Evolutionary conservation across 2,113 vertebrate species (phyloP).

Genomic region (Rhodinocichla rosea): DNA sequence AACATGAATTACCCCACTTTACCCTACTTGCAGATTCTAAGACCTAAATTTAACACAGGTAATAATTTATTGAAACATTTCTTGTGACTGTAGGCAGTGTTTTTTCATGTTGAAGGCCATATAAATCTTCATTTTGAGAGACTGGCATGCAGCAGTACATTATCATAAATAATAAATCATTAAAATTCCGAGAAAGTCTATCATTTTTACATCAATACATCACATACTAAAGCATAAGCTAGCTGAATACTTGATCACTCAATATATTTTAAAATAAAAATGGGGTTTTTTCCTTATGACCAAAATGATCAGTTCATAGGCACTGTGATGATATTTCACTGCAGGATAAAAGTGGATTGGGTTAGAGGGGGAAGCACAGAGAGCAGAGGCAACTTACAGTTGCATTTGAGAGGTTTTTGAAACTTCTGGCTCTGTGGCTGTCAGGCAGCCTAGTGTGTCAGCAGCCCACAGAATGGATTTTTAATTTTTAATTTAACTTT

Average conservation of each 20-base stretch:
- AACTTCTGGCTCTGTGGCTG: background rate
- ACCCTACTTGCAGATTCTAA: background rate
- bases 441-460: slow-evolving; percentile 8
- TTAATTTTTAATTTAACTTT: slow-evolving; percentile 54
- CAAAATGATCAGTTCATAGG: background rate
- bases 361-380: background rate
- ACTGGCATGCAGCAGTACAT: background rate
- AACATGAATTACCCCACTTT: background rate
- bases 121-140: slow-evolving; percentile 43
- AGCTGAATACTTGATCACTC: background rate
- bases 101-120: background rate
- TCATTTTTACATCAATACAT: background rate
- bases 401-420: background rate
- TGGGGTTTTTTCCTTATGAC: background rate
- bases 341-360: background rate
- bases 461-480: slow-evolving; percentile 14
- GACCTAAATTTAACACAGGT: background rate
- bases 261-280: background rate
- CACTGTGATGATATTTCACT: background rate
- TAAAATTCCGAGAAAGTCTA: background rate
- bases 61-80: background rate
- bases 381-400: background rate
- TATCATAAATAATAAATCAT: slow-evolving; percentile 34
- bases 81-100: background rate
- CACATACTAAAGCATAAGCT: background rate